Conservation (phyloP, 2,113 vertebrate genomes). For the Nibea coibor region DNA sequence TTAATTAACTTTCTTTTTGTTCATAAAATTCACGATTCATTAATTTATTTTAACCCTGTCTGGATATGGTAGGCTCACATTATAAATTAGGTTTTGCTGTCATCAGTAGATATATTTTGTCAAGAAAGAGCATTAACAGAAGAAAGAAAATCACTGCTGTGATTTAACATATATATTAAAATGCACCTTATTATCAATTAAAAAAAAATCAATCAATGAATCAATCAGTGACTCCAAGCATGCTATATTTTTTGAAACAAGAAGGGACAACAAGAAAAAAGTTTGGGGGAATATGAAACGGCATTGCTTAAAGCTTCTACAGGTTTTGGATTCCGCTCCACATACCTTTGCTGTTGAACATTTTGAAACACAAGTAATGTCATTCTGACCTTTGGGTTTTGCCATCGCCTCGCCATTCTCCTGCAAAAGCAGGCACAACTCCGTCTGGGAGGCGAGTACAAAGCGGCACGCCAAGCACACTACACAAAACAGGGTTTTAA, state of each 20-base stretch:
- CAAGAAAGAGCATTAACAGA: background rate
- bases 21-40: too few species aligned
- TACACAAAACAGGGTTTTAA: constrained; percentile 45
- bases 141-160: background rate
- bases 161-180: background rate
- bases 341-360: constrained; percentile 25
- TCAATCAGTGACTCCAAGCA: too few species aligned
- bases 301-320: background rate
- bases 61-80: background rate
- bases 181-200: rapidly evolving
- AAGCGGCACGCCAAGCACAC: constrained; percentile 61
- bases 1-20: background rate
- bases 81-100: background rate
- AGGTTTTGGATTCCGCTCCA: constrained; percentile 10
- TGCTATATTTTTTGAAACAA: too few species aligned
- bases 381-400: constrained; percentile 66
- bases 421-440: constrained; percentile 23
- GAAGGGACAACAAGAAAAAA: background rate
- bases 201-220: too few species aligned
- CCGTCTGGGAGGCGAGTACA: constrained; percentile 32
- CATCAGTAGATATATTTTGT: background rate
- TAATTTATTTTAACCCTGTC: too few species aligned
- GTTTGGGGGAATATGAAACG: background rate
- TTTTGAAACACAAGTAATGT: constrained; percentile 44
- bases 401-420: constrained; percentile 28